A percentile compares a stretch with the other conserved stretches of the same genome.
These are phyloP conservation scores for Romanogobio albipinnatus DNA, from an alignment of 2,113 vertebrate genomes.

Conservation along the genomic window DNA sequence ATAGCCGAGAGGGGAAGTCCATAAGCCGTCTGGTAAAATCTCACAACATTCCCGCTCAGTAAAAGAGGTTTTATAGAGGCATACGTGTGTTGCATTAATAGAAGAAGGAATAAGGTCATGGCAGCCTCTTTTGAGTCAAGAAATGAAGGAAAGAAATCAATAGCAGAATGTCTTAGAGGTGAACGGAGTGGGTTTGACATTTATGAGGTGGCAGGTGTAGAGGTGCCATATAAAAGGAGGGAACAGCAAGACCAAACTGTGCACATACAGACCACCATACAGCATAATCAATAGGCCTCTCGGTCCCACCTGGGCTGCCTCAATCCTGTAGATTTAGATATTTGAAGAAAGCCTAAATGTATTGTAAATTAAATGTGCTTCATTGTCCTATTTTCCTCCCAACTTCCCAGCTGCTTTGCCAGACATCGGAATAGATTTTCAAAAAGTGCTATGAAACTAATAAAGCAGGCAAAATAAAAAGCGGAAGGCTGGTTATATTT, in stretches of 20 bases:
- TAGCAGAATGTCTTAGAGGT: slow-evolving; percentile 38
- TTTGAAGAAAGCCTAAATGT: slow-evolving; percentile 19
- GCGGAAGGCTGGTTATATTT: slow-evolving; percentile 65
- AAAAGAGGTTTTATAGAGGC: slow-evolving; percentile 27
- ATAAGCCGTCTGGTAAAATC: slow-evolving; percentile 40
- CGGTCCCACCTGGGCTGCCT: background rate
- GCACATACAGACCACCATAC: background rate
- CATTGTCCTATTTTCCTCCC: slow-evolving; percentile 13
- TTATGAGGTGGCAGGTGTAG: slow-evolving; percentile 26
- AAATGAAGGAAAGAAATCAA: slow-evolving; percentile 53
- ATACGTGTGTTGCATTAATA: slow-evolving; percentile 30
- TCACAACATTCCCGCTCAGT: slow-evolving; percentile 13
- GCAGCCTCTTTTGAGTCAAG: slow-evolving; percentile 42
- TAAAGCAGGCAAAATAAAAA: slow-evolving; percentile 63
- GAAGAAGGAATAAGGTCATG: slow-evolving; percentile 28
- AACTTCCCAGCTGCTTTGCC: slow-evolving; percentile 34
- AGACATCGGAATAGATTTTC: slow-evolving; percentile 15
- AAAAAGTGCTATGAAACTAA: slow-evolving; percentile 33
- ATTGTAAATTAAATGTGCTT: slow-evolving; percentile 30
- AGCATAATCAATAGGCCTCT: slow-evolving; percentile 32
- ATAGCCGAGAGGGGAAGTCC: slow-evolving; percentile 23
- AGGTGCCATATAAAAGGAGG: background rate
- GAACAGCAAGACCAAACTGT: slow-evolving; percentile 3
- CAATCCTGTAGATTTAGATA: slow-evolving; percentile 26
- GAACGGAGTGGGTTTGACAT: slow-evolving; percentile 25